phyloP scores from a whole-genome alignment of 1,140 invertebrate species.

The Elysia chlorotica region DNA sequence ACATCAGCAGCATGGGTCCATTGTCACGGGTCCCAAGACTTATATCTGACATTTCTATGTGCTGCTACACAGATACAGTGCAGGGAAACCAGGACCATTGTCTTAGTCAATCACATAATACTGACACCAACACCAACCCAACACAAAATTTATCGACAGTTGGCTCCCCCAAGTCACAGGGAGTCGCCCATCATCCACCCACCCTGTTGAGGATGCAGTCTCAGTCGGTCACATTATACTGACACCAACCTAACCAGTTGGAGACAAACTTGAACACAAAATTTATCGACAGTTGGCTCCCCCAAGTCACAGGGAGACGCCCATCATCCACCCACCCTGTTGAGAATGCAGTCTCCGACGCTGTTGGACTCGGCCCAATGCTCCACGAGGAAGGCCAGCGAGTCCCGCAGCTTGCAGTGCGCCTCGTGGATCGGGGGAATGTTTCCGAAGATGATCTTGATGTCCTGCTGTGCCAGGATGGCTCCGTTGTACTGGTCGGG shows the following conservation, averaged over 20 bases:
- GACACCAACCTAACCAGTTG: no score
- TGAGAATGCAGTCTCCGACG: constrained; percentile 86
- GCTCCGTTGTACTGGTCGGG: constrained; percentile 76
- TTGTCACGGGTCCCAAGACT: no score
- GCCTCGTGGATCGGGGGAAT: constrained; percentile 92
- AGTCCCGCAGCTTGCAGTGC: constrained; percentile 83
- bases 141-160: no score
- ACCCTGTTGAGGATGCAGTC: constrained; percentile 85
- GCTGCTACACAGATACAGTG: no score
- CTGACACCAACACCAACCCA: no score
- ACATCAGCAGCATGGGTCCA: no score
- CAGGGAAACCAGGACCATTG: no score
- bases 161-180: neutral
- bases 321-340: constrained; percentile 66
- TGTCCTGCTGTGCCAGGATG: constrained; percentile 87
- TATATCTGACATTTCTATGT: no score
- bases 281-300: no score
- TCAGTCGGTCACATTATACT: no score
- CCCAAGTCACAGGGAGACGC: neutral
- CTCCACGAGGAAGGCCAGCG: constrained; percentile 71
- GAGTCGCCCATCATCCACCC: neutral
- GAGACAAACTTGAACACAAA: no score
- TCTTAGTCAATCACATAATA: no score
- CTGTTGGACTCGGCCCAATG: constrained; percentile 82
- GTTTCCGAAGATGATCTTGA: constrained; percentile 96